phyloP scores from a whole-genome alignment of 23 tunicate species.

The Halocynthia roretzi region DNA sequence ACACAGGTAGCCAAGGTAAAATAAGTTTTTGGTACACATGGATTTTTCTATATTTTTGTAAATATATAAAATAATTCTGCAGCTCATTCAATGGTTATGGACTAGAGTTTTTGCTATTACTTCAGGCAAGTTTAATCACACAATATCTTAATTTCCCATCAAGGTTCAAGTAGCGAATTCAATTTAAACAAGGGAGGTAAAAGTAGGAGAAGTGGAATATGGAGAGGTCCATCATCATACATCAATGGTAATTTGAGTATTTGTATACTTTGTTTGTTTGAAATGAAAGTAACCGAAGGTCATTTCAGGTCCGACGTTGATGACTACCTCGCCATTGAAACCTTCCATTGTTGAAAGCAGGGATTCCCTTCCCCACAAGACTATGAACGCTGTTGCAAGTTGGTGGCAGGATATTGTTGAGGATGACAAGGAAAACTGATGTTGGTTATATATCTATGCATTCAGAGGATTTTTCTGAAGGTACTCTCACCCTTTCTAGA shows the following conservation, averaged over 20 bases:
- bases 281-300: neutral
- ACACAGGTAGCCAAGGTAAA: too few species aligned
- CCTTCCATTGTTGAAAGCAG: neutral
- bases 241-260: neutral
- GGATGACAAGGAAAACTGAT: too few species aligned
- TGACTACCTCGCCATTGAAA: neutral
- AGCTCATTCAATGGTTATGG: too few species aligned
- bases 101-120: too few species aligned
- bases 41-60: too few species aligned
- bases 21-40: too few species aligned
- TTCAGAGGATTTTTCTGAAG: too few species aligned
- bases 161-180: neutral
- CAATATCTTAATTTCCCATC: too few species aligned
- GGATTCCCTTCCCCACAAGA: neutral
- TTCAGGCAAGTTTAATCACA: too few species aligned
- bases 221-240: conserved; percentile 38
- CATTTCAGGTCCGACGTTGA: neutral
- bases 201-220: conserved; percentile 42
- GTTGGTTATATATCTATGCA: too few species aligned
- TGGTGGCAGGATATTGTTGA: conserved; percentile 10
- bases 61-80: too few species aligned
- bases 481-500: too few species aligned
- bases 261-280: neutral
- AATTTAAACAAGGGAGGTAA: conserved; percentile 27
- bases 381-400: neutral